Evolutionary conservation across 2,888 invertebrate genomes (phyloP).

Genomic region (Priapulus caudatus): DNA sequence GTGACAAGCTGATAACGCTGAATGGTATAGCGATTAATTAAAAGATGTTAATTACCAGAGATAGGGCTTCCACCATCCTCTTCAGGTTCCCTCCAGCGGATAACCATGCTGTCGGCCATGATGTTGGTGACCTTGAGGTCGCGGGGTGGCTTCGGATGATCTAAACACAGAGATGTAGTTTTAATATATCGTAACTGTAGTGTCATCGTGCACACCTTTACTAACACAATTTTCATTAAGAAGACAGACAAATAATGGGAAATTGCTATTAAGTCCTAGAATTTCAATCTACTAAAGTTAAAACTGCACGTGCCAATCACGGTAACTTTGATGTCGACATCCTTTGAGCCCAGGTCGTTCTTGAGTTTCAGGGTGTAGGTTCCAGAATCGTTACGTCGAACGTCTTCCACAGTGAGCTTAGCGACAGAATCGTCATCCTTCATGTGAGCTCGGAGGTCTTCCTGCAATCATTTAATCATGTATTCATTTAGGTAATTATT

Average conservation of each 20-base stretch:
- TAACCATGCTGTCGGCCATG: background rate
- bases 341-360: background rate
- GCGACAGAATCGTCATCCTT: background rate
- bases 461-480: no score
- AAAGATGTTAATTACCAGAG: no score
- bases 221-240: no score
- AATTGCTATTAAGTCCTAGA: no score
- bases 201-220: no score
- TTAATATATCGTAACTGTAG: no score
- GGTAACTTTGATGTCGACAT: conserved; percentile 1
- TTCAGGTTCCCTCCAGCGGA: conserved; percentile 1
- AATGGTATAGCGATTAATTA: no score
- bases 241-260: no score
- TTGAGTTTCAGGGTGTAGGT: conserved; percentile 9
- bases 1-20: no score
- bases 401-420: background rate
- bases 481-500: no score
- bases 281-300: no score
- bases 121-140: background rate
- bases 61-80: conserved; percentile 1
- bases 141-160: background rate
- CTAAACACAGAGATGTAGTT: no score
- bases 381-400: conserved; percentile 5
- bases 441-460: background rate
- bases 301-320: background rate